phyloP scores from a whole-genome alignment of 2,888 invertebrate genomes.

The Oithona nana region DNA sequence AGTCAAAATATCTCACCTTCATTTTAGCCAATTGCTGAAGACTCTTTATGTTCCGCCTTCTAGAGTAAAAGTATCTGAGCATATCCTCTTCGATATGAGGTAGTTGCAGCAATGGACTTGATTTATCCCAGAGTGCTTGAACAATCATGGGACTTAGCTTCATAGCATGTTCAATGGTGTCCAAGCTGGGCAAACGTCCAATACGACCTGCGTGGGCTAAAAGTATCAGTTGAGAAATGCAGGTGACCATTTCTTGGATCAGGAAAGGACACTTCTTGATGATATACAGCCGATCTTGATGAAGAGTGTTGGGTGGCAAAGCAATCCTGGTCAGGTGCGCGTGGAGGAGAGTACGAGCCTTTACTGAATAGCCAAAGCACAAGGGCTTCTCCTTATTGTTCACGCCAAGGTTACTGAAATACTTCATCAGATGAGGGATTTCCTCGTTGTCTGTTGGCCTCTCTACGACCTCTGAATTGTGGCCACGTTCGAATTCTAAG shows the following conservation, averaged over 20 bases:
- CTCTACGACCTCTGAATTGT: conserved; percentile 78
- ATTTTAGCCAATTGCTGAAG: conserved; percentile 77
- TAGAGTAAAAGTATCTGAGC: conserved; percentile 28
- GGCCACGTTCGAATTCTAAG: conserved; percentile 79
- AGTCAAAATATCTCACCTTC: conserved; percentile 31
- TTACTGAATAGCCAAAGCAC: conserved; percentile 66
- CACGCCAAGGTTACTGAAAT: conserved; percentile 74
- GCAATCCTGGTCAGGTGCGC: conserved; percentile 76
- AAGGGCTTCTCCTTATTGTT: conserved; percentile 90
- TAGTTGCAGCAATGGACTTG: conserved; percentile 78
- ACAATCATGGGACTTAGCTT: conserved; percentile 90
- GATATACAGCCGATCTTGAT: conserved; percentile 61
- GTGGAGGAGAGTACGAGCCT: conserved; percentile 77
- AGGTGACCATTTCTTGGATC: conserved; percentile 90
- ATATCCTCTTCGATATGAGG: conserved; percentile 83
- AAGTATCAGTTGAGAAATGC: conserved; percentile 78
- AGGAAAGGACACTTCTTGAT: conserved; percentile 81
- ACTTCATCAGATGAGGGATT: conserved; percentile 79
- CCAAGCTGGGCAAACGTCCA: conserved; percentile 60
- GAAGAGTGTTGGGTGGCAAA: conserved; percentile 54
- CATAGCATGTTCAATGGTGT: conserved; percentile 94
- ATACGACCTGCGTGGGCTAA: conserved; percentile 68
- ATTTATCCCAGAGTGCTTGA: conserved; percentile 87
- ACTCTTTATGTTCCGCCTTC: conserved; percentile 57
- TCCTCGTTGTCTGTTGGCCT: conserved; percentile 84